Percentiles rank a stretch among this genome's conserved stretches.
Conservation (phyloP, 1,140 invertebrate species). For the Drosophila rhopaloa region DNA sequence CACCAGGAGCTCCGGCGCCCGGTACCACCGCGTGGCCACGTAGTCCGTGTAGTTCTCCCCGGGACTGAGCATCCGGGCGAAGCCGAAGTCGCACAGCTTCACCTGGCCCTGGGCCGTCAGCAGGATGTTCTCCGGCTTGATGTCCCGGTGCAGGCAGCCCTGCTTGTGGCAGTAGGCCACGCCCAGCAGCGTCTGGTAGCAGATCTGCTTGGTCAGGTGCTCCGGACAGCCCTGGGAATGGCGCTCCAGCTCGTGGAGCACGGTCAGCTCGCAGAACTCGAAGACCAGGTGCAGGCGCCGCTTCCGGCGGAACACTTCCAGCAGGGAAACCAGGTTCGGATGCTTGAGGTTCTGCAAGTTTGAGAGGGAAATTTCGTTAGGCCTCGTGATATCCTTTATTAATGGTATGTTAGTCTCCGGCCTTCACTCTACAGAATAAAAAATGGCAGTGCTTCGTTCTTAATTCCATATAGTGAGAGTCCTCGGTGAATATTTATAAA, state of each 20-base stretch:
- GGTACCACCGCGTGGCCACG: conserved; percentile 99
- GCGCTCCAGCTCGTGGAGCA: conserved; percentile 97
- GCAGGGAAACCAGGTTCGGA: conserved; percentile 97
- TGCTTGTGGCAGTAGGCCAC: conserved; percentile 98
- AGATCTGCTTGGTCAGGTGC: conserved; percentile 94
- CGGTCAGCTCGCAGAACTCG: conserved; percentile 98
- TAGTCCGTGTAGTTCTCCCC: conserved; percentile 99
- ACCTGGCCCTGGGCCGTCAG: conserved; percentile 97
- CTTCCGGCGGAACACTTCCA: conserved; percentile 99
- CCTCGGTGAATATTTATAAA: too few species aligned
- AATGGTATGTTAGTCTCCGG: too few species aligned
- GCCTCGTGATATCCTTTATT: neutral
- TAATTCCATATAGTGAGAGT: too few species aligned
- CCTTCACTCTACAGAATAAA: too few species aligned
- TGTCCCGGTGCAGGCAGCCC: conserved; percentile 98
- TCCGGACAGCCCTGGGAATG: conserved; percentile 94
- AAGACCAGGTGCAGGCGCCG: conserved; percentile 98
- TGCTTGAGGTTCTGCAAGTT: conserved; percentile 97
- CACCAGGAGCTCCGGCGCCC: conserved; percentile 97
- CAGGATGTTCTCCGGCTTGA: conserved; percentile 99
- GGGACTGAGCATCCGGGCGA: conserved; percentile 98
- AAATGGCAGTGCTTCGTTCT: too few species aligned
- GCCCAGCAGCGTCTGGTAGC: conserved; percentile 97
- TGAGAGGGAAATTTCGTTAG: conserved; percentile 13
- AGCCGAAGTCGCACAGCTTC: conserved; percentile 99